These are phyloP conservation scores for Anticlea derivata DNA, from an alignment of 2,888 invertebrate species.

Conservation along the genomic window DNA sequence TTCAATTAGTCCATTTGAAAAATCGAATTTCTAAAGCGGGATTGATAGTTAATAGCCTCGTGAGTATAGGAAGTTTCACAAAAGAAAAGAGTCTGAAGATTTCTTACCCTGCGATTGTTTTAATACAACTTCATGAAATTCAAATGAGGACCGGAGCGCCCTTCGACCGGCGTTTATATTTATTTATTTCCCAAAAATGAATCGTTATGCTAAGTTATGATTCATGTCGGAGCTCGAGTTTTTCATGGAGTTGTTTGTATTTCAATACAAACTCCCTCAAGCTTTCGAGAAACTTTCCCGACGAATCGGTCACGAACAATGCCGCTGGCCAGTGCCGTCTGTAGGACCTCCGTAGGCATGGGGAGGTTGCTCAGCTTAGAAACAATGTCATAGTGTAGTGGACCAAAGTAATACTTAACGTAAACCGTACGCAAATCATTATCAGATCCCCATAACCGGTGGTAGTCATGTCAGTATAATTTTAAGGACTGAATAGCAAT, in stretches of 20 bases:
- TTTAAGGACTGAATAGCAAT: too few species aligned
- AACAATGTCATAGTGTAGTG: too few species aligned
- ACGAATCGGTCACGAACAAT: slow-evolving; percentile 46
- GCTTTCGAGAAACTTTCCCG: slow-evolving; percentile 55
- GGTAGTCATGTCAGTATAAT: too few species aligned
- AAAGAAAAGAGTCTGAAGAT: slow-evolving; percentile 18
- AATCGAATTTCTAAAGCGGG: slow-evolving; percentile 22
- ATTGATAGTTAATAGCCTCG: slow-evolving; percentile 24
- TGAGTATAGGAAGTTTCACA: slow-evolving; percentile 15
- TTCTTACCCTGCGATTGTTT: slow-evolving; percentile 56
- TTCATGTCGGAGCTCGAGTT: slow-evolving; percentile 55
- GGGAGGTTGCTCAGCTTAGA: too few species aligned
- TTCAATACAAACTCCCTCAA: too few species aligned
- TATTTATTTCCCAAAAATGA: slow-evolving; percentile 67
- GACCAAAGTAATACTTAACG: too few species aligned
- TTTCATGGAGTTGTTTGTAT: slow-evolving; percentile 55
- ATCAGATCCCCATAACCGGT: too few species aligned
- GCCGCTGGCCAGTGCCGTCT: slow-evolving; percentile 27
- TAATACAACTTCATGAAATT: slow-evolving; percentile 70
- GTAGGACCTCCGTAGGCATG: not conserved
- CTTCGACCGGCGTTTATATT: slow-evolving; percentile 48
- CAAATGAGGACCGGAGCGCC: slow-evolving; percentile 56
- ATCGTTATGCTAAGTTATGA: slow-evolving; percentile 63
- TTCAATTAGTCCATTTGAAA: slow-evolving; percentile 24
- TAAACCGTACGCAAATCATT: too few species aligned